Evolutionary conservation across 2,113 vertebrate species (phyloP), one percentile per base, ranked within the genome.

Genomic region (Melanerpes aurifrons): DNA sequence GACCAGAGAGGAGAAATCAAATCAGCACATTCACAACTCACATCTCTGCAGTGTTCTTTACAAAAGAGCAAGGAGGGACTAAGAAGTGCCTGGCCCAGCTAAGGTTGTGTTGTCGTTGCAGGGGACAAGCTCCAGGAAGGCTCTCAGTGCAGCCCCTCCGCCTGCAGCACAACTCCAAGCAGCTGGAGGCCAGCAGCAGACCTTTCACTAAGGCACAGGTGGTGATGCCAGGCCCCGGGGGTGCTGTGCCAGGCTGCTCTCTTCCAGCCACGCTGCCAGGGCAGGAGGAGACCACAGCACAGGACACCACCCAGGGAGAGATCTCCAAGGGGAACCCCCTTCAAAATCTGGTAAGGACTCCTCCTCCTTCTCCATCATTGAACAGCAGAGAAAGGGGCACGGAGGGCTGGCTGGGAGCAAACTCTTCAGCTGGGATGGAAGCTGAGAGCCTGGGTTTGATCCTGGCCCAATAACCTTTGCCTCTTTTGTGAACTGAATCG

Each of bases 71-170:
- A 54, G 66, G 24, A 5, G 26, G 58, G 31, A 6, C 1, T 8
- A 2, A 9, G 58, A 13, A 25, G 40, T 9, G 24, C 14, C 35
- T 12, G 31, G 67, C 53, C 47, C 45, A 86, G 80, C 35, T 69
- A 9, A 64, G 7, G 9, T 32, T 1, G 0, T 5, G 48, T 0
- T 24, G 29, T 7, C 3, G 0, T 19, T 12, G 35, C 66, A 21
- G 77, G 64, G 9, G 47, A 1, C 6, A 2, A 26, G 31, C 63
- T 68, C 26, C 13, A 19, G 40, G 58, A 48, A 6, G 2, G 1
- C 10, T 2, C 7, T 37, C 26, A 17, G 26, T 4, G 8, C 24
- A 45, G 25, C 56, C 31, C 37, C 56, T 32, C 19, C 2, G 7
- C 64, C 5, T 68, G 9, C 37, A 6, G 54, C 22, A 12, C 7